Percentiles rank a stretch among this genome's conserved stretches.
Evolutionary conservation across 1,140 invertebrate species (phyloP).

Genomic region (Penaeus indicus): DNA sequence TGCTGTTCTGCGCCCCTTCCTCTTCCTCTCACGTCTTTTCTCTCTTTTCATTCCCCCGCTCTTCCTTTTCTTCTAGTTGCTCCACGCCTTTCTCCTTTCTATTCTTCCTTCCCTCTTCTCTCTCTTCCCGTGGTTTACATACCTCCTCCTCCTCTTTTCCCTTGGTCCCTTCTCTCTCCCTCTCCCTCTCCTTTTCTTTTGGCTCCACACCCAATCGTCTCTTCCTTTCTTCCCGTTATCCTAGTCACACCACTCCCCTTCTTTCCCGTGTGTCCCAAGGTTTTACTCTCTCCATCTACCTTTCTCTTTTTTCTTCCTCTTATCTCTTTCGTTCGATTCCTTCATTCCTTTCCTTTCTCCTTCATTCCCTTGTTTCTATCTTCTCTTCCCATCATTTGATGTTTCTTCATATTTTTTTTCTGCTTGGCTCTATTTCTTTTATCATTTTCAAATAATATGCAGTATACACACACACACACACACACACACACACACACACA

Average conservation of each 20-base stretch:
- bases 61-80: too few species aligned
- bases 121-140: not conserved
- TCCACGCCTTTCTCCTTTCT: not conserved
- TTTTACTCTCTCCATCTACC: not conserved
- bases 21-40: too few species aligned
- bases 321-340: not conserved
- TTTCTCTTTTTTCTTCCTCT: not conserved
- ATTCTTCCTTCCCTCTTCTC: not conserved
- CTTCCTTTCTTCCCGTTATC: not conserved
- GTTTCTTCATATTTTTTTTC: not conserved
- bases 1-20: too few species aligned
- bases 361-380: too few species aligned
- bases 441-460: not conserved
- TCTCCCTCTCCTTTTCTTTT: not conserved
- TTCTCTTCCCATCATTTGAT: too few species aligned
- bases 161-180: not conserved
- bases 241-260: not conserved
- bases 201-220: not conserved
- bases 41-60: too few species aligned
- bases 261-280: not conserved
- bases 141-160: not conserved
- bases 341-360: too few species aligned
- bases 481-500: conserved; percentile 10
- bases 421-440: not conserved
- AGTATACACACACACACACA: not conserved